phyloP scores from a whole-genome alignment of 2,113 vertebrate genomes.

The Anarhynchus alexandrinus region DNA sequence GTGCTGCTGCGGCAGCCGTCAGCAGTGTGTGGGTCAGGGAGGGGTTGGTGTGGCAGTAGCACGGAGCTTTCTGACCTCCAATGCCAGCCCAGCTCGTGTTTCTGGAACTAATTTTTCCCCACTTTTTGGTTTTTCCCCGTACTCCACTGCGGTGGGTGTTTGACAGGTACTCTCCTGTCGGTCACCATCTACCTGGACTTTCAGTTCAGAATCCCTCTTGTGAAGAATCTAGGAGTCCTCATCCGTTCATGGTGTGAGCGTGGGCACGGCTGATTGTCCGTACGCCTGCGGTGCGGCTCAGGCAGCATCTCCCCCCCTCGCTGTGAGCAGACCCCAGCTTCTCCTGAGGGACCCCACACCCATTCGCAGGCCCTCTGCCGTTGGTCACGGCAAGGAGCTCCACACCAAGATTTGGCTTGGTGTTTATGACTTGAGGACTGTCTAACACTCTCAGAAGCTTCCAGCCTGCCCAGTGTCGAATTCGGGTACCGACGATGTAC shows the following conservation, averaged over 20 bases:
- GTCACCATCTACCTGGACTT: neutral
- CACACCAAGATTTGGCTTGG: neutral
- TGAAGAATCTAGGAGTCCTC: neutral
- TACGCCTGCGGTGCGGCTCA: neutral
- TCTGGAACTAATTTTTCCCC: neutral
- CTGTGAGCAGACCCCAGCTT: neutral
- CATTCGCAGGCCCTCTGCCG: neutral
- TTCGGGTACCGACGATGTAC: neutral
- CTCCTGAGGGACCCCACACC: neutral
- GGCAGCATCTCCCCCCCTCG: neutral
- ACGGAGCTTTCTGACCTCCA: neutral
- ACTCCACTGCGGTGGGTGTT: neutral
- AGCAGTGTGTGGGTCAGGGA: no score
- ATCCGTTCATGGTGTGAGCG: neutral
- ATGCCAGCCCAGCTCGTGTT: neutral
- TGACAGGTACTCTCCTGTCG: neutral
- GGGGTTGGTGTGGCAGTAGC: neutral
- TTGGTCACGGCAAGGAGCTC: neutral
- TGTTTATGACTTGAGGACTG: neutral
- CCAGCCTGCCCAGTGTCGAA: neutral
- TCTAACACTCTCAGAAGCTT: neutral
- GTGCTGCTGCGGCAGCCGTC: neutral
- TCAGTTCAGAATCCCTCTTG: neutral
- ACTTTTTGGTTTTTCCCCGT: neutral
- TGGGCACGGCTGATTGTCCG: neutral